Base-by-base conservation (phyloP, 2,888 invertebrate species). In the Nematopogon swammerdamellus region DNA sequence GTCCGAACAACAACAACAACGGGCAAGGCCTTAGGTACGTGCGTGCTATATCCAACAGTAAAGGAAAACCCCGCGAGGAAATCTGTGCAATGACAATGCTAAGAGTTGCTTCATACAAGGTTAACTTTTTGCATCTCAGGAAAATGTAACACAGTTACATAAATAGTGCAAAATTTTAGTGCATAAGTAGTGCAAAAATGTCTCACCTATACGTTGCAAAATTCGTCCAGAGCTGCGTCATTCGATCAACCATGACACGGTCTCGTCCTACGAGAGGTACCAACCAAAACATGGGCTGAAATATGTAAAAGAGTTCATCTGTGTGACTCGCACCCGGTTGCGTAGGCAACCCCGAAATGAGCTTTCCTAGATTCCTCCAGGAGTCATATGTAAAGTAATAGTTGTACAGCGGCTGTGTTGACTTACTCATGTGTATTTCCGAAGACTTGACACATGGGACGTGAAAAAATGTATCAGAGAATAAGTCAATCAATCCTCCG, bases 201-300 rank as follows among this genome's bases (percentile, higher is more conserved):
- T 53, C 59, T 58, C 52, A 65, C 65, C 65, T 60, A 16, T 56
- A 59, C 55, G 56, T 62, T 18, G 63, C 63, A 52, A 65, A 60
- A 49, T 52, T 60, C 1, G 62, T 58, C 65, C 64, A 65, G 18
- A 61, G 49, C 5, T 50, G 56, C 3, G 51, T 54, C 18, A 53
- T 50, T 19, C 43, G 29, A 11, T 51, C 48, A 1, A 53, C 29
- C 43, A 53, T 25, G 14, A 20, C 29, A 2, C 44, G 25, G 36
- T 53, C 53, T 18, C 48, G 51, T 25, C 48, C 46, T 16, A 36
- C 19, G 19, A 30, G 49, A 10, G 53, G 50, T 17, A 53, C 29
- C 14, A 46, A 42, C 44, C 44, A 46, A 17, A 46, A 16, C 11
- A 44, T 17, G 1, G 53, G 53, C 16, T 53, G 49, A 46, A 53